These are phyloP conservation scores for Drosophila gunungcola DNA, from an alignment of 1,140 invertebrate species.

Conservation along the genomic window DNA sequence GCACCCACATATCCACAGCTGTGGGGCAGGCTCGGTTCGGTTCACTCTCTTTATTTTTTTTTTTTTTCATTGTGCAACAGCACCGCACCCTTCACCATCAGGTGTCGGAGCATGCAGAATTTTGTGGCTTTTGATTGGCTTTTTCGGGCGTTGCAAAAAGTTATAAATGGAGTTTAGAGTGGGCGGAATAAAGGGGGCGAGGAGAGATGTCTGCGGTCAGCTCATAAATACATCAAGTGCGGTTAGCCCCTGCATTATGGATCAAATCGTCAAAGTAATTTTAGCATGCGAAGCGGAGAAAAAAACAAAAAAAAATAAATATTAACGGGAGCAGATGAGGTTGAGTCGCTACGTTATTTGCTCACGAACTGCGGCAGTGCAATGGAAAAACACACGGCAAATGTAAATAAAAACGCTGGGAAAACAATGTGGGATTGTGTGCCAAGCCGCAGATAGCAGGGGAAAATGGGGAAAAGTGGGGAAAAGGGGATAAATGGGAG, in stretches of 20 bases:
- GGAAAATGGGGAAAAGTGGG: background rate
- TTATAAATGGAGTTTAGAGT: slow-evolving; percentile 77
- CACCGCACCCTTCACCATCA: slow-evolving; percentile 31
- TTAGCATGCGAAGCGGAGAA: slow-evolving; percentile 54
- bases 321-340: slow-evolving; percentile 14
- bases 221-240: slow-evolving; percentile 75
- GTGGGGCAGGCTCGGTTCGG: slow-evolving; percentile 45
- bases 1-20: slow-evolving; percentile 77
- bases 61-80: background rate
- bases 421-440: slow-evolving; percentile 55
- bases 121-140: slow-evolving; percentile 78
- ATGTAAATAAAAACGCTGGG: slow-evolving; percentile 74
- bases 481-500: background rate
- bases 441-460: slow-evolving; percentile 41
- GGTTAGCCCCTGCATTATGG: slow-evolving; percentile 45
- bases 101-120: slow-evolving; percentile 68
- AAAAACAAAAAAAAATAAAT: too few relatives aligned
- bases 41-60: background rate
- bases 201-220: slow-evolving; percentile 50
- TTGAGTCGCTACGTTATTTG: slow-evolving; percentile 41
- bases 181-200: slow-evolving; percentile 21
- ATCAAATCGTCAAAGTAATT: slow-evolving; percentile 69
- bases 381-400: slow-evolving; percentile 72
- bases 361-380: slow-evolving; percentile 73
- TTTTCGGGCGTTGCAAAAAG: slow-evolving; percentile 44